Evolutionary conservation across 2,113 vertebrate species (phyloP), one percentile per base, ranked within the genome.

Genomic region (Crotophaga sulcirostris): DNA sequence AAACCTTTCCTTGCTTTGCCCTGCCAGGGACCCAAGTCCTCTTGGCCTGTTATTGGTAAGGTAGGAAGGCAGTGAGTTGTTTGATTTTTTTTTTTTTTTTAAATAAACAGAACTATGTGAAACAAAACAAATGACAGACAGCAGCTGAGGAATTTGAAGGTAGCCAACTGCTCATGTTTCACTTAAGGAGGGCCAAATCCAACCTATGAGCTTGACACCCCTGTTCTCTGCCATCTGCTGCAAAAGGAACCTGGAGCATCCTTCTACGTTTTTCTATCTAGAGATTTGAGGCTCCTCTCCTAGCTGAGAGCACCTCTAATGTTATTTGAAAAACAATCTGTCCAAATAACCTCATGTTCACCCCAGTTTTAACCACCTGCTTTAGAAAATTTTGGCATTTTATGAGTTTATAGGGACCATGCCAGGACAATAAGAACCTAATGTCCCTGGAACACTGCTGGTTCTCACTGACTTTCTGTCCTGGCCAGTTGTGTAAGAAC

Each of bases 381-480:
- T 58, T 84, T 7, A 26, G 85, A 10, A 75, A 25, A 29, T 33
- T 87, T 86, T 92, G 93, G 87, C 44, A 12, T 3, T 31, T 66
- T 12, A 10, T 56, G 64, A 8, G 11, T 93, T 88, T 84, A 3
- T 45, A 2, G 3, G 66, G 55, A 25, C 87, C 9, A 9, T 13
- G 84, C 60, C 68, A 79, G 69, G 56, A 78, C 21, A 82, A 21
- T 10, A 40, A 68, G 94, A 96, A 94, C 94, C 34, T 26, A 4
- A 72, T 34, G 95, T 96, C 96, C 95, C 72, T 96, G 81, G 74
- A 96, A 74, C 77, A 21, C 33, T n/a, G 9, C 52, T 94, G 68
- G 20, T 31, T 69, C 90, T 96, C 52, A 10, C 92, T 90, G 81
- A 66, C 21, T 55, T 87, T 88, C 60, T 94, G 81, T 54, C 87